Evolutionary conservation across 2,888 invertebrate species (phyloP), one percentile per base, ranked within the genome.

Genomic region (Heliconius aoede): DNA sequence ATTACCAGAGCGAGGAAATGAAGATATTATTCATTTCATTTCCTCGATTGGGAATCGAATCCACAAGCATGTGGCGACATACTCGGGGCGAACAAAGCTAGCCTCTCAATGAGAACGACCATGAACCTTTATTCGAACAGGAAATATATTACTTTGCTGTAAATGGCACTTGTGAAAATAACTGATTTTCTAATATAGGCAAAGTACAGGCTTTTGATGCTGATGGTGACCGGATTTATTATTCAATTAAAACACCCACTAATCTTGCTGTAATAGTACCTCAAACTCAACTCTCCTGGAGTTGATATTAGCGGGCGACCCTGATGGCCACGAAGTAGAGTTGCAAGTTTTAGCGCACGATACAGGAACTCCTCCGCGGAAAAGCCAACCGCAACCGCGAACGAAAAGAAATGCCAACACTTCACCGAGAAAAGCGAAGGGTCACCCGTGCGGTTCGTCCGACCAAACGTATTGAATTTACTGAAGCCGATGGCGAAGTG

Each of bases 41-140:
- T n/a, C n/a, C n/a, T n/a, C n/a, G n/a, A n/a, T n/a, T n/a, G n/a
- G n/a, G n/a, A n/a, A n/a, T n/a, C n/a, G n/a, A n/a, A n/a, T n/a
- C n/a, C n/a, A n/a, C n/a, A n/a, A n/a, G n/a, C n/a, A n/a, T n/a
- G n/a, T n/a, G n/a, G n/a, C n/a, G 98, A 98, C 86, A 95, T 96
- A 36, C 96, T 96, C 82, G 97, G 97, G 64, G 95, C 97, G 69
- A 98, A 98, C 89, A 97, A 96, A 83, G 97, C 98, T 0, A 96
- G 96, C 36, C 96, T 98, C n/a, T 96, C 32, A 98, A 99, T 87
- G 97, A 97, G 88, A 99, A 99, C 88, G 99, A 99, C 90, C 99
- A 99, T 89, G 96, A 97, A 79, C 99, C 99, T 0, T 95, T 97
- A 58, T 98, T 99, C 89, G 96, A 96, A 60, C 96, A 97, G 81